phyloP scores from a whole-genome alignment of 2,888 invertebrate genomes.

The Aspidapion aeneum region DNA sequence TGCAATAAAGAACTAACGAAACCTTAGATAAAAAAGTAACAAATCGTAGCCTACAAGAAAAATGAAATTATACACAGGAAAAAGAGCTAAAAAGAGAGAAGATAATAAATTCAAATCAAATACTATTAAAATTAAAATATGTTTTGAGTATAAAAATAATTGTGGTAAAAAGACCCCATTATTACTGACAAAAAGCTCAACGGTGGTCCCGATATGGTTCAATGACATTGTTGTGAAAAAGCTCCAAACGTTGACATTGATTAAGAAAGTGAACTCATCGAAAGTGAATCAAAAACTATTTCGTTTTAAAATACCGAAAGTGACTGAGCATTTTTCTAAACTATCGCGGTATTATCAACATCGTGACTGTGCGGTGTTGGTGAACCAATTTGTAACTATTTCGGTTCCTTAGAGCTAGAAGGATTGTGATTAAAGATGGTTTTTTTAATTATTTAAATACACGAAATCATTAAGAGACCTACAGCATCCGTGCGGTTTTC shows the following conservation, averaged over 20 bases:
- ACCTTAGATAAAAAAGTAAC: no score
- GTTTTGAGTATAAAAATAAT: no score
- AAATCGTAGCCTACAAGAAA: no score
- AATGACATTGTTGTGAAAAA: not conserved
- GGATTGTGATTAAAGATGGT: not conserved
- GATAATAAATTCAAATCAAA: no score
- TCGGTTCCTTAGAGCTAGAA: not conserved
- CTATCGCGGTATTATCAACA: no score
- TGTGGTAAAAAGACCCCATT: no score
- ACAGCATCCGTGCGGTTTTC: not conserved
- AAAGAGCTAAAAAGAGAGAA: no score
- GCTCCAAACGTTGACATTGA: not conserved
- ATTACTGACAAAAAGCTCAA: no score
- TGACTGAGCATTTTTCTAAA: slow-evolving; percentile 11
- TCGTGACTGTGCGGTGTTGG: slow-evolving; percentile 7
- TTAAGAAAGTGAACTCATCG: slow-evolving; percentile 7
- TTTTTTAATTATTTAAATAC: not conserved
- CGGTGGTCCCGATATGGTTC: no score
- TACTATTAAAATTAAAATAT: no score
- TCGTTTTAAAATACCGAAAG: slow-evolving; percentile 14
- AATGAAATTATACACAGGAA: no score
- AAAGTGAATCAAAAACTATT: slow-evolving; percentile 13
- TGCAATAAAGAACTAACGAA: no score
- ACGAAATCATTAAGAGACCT: not conserved
- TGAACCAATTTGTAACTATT: slow-evolving; percentile 7